Evolutionary conservation across 2,888 invertebrate genomes (phyloP).

Genomic region (Synanthedon vespiformis): DNA sequence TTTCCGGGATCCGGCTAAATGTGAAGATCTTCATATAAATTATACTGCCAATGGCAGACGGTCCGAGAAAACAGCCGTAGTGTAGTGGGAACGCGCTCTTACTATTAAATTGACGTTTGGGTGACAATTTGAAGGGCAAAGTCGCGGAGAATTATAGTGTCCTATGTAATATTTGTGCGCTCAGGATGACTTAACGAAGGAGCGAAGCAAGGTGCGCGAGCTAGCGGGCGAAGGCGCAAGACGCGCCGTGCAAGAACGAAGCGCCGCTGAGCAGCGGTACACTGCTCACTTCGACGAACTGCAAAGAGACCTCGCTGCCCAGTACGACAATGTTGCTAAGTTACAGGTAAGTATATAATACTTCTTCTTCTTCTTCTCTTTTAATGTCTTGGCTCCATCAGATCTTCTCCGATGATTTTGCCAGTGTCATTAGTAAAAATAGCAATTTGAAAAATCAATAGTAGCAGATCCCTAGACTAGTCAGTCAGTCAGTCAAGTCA

Average conservation of each 20-base stretch:
- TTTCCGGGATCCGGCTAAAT: background rate
- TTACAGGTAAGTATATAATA: slow-evolving; percentile 58
- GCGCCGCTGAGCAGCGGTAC: slow-evolving; percentile 79
- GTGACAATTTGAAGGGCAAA: no score
- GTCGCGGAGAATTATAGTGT: no score
- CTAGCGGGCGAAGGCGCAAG: slow-evolving; percentile 80
- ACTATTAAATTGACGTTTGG: no score
- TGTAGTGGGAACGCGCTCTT: no score
- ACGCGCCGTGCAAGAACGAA: slow-evolving; percentile 77
- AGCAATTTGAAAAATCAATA: no score
- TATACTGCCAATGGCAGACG: background rate
- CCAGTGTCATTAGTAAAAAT: no score
- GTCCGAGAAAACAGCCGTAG: no score
- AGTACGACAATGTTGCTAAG: slow-evolving; percentile 84
- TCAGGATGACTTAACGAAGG: slow-evolving; percentile 80
- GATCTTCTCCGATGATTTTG: no score
- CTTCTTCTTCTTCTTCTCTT: no score
- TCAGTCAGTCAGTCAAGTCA: no score
- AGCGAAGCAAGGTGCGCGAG: slow-evolving; percentile 81
- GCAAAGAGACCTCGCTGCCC: slow-evolving; percentile 81
- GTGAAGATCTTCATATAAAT: background rate
- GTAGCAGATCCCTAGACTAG: no score
- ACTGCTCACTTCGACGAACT: slow-evolving; percentile 82
- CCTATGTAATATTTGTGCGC: background rate
- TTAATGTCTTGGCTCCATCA: no score